phyloP scores from a whole-genome alignment of 2,113 vertebrate species.

The Chloropsis hardwickii region DNA sequence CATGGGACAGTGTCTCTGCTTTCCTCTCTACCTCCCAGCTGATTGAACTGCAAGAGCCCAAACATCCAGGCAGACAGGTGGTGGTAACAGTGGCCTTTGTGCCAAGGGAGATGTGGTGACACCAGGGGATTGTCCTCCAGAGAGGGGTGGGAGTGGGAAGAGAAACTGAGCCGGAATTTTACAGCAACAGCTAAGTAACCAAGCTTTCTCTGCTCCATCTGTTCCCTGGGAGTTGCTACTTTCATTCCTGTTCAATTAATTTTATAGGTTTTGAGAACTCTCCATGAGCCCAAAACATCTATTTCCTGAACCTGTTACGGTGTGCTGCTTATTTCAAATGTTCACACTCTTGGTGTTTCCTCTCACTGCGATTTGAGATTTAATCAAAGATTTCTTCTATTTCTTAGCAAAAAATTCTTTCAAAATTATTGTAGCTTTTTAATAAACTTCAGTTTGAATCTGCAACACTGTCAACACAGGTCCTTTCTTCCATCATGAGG shows the following conservation, averaged over 20 bases:
- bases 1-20: not conserved
- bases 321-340: not conserved
- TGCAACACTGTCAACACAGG: not conserved
- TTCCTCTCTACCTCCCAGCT: not conserved
- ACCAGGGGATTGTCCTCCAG: not conserved
- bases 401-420: not conserved
- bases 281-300: not conserved
- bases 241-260: not conserved
- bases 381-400: not conserved
- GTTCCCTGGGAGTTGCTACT: not conserved
- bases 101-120: not conserved
- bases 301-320: not conserved
- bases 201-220: not conserved
- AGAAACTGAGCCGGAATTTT: not conserved
- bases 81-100: not conserved
- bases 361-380: not conserved
- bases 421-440: not conserved
- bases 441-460: not conserved
- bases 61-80: rapidly evolving
- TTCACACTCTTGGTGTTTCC: not conserved
- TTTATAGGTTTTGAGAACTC: not conserved
- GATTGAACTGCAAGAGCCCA: not conserved
- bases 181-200: not conserved
- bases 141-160: not conserved
- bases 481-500: not conserved